Percentiles rank a stretch among this genome's conserved stretches.
Conservation (phyloP, 2,113 vertebrate species). For the Laticauda colubrina region DNA sequence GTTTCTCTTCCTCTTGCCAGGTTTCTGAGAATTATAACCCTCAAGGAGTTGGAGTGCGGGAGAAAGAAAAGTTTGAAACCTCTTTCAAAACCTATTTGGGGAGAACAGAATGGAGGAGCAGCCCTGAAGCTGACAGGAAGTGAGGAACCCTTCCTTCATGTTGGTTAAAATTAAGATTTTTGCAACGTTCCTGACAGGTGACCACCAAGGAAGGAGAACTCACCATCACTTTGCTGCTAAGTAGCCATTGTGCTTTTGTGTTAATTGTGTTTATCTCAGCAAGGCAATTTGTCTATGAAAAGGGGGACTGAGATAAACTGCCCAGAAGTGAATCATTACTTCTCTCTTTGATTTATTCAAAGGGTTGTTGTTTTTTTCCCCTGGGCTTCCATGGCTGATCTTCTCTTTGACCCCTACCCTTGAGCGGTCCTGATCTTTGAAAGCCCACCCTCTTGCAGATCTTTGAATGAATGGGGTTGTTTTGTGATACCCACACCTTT, state of each 20-base stretch:
- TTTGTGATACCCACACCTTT: not conserved
- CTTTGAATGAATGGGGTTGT: not conserved
- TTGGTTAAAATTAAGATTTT: not conserved
- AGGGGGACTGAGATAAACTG: not conserved
- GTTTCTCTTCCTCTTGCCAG: constrained; percentile 16
- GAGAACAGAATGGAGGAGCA: not conserved
- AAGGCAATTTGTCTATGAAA: not conserved
- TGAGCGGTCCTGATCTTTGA: not conserved
- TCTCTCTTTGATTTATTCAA: not conserved
- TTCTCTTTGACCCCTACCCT: not conserved
- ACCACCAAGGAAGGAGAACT: not conserved
- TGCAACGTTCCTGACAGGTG: not conserved
- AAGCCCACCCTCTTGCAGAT: not conserved
- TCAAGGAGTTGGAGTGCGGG: not conserved
- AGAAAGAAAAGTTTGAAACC: not conserved
- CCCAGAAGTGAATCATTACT: not conserved
- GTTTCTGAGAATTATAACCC: not conserved
- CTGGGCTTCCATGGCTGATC: not conserved
- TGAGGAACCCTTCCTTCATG: constrained; percentile 25
- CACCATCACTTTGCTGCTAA: not conserved
- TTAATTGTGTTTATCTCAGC: not conserved
- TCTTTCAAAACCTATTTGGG: not conserved
- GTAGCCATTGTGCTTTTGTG: not conserved
- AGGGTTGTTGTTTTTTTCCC: not conserved
- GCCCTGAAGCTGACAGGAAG: constrained; percentile 8